Percentiles rank a stretch among this genome's conserved stretches.
Evolutionary conservation across 2,113 vertebrate species (phyloP).

Genomic region (Pipa parva): DNA sequence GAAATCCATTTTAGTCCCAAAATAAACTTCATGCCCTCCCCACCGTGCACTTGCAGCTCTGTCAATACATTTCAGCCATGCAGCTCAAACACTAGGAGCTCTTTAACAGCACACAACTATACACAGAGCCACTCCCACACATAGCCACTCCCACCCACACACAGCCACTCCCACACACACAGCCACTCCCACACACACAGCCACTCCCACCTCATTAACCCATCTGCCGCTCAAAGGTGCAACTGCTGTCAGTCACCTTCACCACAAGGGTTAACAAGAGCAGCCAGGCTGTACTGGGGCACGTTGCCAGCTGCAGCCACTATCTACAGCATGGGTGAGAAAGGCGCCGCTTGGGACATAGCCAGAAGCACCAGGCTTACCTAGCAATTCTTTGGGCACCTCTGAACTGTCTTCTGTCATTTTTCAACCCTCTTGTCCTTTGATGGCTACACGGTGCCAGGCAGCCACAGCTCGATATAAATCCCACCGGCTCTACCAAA

Average conservation of each 20-base stretch:
- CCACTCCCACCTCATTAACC: slow-evolving; percentile 30
- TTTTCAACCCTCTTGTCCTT: slow-evolving; percentile 44
- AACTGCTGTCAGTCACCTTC: slow-evolving; percentile 22
- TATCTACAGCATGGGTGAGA: neutral
- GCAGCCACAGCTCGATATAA: slow-evolving; percentile 13
- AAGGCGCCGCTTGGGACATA: neutral
- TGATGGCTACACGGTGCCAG: slow-evolving; percentile 34
- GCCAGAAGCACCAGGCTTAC: slow-evolving; percentile 59
- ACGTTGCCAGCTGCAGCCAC: neutral
- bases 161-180: slow-evolving; percentile 29
- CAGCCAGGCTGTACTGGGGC: no score
- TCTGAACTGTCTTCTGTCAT: slow-evolving; percentile 85
- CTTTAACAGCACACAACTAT: neutral
- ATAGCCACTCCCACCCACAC: slow-evolving; percentile 29
- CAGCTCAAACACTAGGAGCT: neutral
- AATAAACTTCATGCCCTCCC: neutral
- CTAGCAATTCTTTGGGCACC: slow-evolving; percentile 80
- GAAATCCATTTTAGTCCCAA: neutral
- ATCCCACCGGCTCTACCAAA: neutral
- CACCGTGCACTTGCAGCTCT: neutral
- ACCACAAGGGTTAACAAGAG: neutral
- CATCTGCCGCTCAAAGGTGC: neutral
- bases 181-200: slow-evolving; percentile 28
- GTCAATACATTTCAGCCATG: neutral
- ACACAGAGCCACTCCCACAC: slow-evolving; percentile 24